A percentile compares a stretch with the other conserved stretches of the same genome.
Evolutionary conservation across 2,888 invertebrate genomes (phyloP).

Genomic region (Teleiodes luculella): DNA sequence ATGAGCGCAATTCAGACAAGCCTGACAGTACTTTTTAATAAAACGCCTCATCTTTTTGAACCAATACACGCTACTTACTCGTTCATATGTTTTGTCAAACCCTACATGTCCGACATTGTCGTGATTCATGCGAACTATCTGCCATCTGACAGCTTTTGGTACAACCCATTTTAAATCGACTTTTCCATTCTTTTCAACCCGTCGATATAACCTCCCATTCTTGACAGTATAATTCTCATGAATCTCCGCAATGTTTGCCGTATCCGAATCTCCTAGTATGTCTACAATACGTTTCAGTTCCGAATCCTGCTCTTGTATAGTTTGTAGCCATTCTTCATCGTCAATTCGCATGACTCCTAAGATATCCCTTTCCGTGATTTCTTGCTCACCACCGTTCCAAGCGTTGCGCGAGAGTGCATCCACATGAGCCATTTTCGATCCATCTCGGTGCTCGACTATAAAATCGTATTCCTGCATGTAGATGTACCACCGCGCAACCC

Average conservation of each 20-base stretch:
- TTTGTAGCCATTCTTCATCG: not conserved
- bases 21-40: constrained; percentile 23
- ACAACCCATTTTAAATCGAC: constrained; percentile 21
- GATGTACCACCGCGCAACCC: constrained; percentile 26
- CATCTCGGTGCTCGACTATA: constrained; percentile 17
- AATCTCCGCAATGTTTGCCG: not conserved
- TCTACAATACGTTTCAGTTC: not conserved
- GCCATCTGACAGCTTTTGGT: constrained; percentile 25
- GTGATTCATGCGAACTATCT: constrained; percentile 21
- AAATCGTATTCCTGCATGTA: constrained; percentile 27
- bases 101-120: constrained; percentile 23
- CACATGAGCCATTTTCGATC: not conserved
- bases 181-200: not conserved
- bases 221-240: constrained; percentile 1
- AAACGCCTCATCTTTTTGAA: constrained; percentile 24
- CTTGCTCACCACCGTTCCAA: not conserved
- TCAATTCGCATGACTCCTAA: not conserved
- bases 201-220: not conserved
- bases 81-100: constrained; percentile 23
- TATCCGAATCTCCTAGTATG: constrained; percentile 5
- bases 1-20: constrained; percentile 21
- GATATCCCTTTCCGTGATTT: not conserved
- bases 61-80: constrained; percentile 20
- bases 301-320: not conserved
- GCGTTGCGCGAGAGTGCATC: not conserved